Evolutionary conservation across 2,113 vertebrate species (phyloP).

Genomic region (Podilymbus podiceps): DNA sequence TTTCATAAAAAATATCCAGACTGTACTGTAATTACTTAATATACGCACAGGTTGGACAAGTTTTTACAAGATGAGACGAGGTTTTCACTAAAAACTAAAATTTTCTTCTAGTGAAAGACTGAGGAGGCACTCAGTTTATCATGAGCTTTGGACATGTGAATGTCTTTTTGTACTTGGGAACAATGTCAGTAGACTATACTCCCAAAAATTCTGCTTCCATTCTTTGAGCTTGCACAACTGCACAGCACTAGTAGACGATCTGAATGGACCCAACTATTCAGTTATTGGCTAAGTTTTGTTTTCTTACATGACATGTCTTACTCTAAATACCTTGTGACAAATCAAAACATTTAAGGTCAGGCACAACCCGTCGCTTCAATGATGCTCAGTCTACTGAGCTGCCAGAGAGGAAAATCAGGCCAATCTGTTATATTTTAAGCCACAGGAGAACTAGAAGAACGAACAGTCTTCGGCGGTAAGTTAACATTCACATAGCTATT

Average conservation of each 20-base stretch:
- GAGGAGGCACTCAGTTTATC: neutral
- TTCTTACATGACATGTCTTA: neutral
- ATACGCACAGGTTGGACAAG: neutral
- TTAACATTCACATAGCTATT: conserved; percentile 10
- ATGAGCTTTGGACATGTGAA: neutral
- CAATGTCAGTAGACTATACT: neutral
- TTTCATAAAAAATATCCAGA: neutral
- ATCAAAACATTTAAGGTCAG: neutral
- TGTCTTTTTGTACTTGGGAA: neutral
- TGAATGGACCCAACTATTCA: neutral
- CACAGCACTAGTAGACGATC: neutral
- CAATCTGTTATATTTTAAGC: neutral
- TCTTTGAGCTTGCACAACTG: neutral
- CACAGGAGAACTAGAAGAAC: neutral
- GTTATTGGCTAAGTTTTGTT: neutral
- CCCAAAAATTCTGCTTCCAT: neutral
- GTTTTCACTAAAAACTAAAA: neutral
- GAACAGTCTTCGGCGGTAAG: neutral
- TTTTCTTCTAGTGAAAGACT: neutral
- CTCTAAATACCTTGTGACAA: neutral
- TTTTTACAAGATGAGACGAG: neutral
- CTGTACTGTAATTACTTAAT: neutral
- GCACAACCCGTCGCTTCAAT: neutral
- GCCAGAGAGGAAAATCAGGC: neutral
- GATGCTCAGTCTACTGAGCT: neutral